Conservation (phyloP, 2,888 invertebrate species). For the Macrosoma leucophasiata region DNA sequence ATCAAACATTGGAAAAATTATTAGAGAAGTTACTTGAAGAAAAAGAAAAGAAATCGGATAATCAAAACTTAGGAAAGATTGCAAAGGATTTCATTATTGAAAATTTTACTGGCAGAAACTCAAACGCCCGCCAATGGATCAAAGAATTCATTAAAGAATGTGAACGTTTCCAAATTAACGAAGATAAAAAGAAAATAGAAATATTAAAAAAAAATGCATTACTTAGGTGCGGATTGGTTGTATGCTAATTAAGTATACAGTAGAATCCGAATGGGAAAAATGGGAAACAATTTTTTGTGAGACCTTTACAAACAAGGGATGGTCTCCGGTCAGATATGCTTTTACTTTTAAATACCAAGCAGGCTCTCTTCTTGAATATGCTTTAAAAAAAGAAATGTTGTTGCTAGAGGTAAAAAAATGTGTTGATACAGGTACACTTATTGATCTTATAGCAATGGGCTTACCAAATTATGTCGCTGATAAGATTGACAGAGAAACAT, state of each 20-base stretch:
- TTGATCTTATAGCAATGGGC: constrained; percentile 17
- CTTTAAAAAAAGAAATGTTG: too few relatives aligned
- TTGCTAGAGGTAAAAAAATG: constrained; percentile 18
- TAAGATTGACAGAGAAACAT: constrained; percentile 15
- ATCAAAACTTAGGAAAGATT: constrained; percentile 11
- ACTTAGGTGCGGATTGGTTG: too few relatives aligned
- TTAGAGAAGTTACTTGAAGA: too few relatives aligned
- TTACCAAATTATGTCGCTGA: constrained; percentile 14
- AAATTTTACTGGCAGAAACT: constrained; percentile 17
- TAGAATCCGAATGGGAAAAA: constrained; percentile 19
- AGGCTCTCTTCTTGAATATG: constrained; percentile 22
- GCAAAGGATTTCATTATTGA: constrained; percentile 10
- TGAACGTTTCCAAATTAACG: constrained; percentile 13
- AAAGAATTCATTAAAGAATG: constrained; percentile 21
- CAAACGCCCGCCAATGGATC: constrained; percentile 22
- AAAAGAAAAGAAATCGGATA: constrained; percentile 6
- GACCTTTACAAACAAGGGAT: constrained; percentile 24
- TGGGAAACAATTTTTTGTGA: constrained; percentile 23
- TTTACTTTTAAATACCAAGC: constrained; percentile 22
- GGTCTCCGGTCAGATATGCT: constrained; percentile 25
- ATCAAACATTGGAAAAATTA: too few relatives aligned
- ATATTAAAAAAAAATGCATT: constrained; percentile 9
- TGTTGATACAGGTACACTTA: constrained; percentile 18
- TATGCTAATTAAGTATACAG: constrained; percentile 20
- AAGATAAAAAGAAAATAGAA: constrained; percentile 22